phyloP scores from a whole-genome alignment of 2,888 invertebrate genomes.

The Diaphora mendica region DNA sequence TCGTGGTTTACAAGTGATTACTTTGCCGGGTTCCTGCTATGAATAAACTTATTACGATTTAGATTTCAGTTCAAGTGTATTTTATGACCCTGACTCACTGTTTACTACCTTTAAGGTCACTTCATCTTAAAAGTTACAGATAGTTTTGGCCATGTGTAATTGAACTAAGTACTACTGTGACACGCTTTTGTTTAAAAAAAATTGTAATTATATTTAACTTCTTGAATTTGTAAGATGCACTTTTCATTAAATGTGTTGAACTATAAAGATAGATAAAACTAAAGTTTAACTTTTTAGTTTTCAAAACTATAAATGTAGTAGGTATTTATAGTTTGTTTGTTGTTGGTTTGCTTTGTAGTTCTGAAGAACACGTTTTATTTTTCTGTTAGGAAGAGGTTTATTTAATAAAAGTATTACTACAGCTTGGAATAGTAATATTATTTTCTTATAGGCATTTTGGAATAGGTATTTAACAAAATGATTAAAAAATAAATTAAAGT shows the following conservation, averaged over 20 bases:
- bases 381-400: background rate
- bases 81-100: slow-evolving; percentile 1
- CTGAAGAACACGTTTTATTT: background rate
- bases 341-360: background rate
- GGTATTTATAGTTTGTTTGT: background rate
- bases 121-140: background rate
- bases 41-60: background rate
- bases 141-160: background rate
- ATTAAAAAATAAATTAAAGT: no score
- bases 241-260: no score
- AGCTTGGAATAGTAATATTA: no score
- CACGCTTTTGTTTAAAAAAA: no score
- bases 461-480: no score
- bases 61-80: background rate
- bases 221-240: background rate
- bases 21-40: background rate
- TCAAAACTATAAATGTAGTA: background rate
- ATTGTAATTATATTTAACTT: background rate
- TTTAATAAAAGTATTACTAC: background rate
- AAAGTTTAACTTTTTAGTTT: background rate
- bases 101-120: background rate
- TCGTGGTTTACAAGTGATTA: background rate
- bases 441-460: no score
- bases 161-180: background rate
- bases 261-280: no score